Conservation (phyloP, 2,888 invertebrate species). For the Doris montereyensis region DNA sequence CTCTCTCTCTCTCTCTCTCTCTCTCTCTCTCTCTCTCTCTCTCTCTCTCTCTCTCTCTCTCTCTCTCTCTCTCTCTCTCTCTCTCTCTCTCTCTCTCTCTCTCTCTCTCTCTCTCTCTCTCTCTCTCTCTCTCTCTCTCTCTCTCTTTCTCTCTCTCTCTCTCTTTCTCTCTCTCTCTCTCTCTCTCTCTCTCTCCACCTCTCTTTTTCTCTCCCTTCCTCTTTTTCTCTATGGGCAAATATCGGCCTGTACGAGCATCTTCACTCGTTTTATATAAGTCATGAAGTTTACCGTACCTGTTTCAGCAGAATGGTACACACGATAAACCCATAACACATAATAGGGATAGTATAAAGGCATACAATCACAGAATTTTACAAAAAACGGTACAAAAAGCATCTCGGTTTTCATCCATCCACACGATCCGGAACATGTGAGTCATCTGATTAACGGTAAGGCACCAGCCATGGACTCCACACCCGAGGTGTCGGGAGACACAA, state of each 20-base stretch:
- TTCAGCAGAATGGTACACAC: no score
- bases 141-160: not conserved
- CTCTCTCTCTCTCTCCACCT: not conserved
- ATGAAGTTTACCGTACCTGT: no score
- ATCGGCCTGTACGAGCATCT: not conserved
- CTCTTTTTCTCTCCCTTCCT: not conserved
- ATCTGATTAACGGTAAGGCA: no score
- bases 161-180: not conserved
- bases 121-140: not conserved
- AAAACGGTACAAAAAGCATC: no score
- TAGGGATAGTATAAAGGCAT: no score
- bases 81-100: not conserved
- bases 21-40: not conserved
- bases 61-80: conserved; percentile 5
- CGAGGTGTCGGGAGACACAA: no score
- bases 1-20: not conserved
- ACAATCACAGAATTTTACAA: no score
- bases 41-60: conserved; percentile 9
- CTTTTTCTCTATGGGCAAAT: not conserved
- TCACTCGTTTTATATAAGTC: not conserved
- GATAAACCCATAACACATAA: no score
- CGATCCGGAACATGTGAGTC: no score
- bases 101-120: not conserved
- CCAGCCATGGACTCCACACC: no score
- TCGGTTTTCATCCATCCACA: no score